phyloP scores from a whole-genome alignment of 2,888 invertebrate species.

The Leptodirus hochenwartii region DNA sequence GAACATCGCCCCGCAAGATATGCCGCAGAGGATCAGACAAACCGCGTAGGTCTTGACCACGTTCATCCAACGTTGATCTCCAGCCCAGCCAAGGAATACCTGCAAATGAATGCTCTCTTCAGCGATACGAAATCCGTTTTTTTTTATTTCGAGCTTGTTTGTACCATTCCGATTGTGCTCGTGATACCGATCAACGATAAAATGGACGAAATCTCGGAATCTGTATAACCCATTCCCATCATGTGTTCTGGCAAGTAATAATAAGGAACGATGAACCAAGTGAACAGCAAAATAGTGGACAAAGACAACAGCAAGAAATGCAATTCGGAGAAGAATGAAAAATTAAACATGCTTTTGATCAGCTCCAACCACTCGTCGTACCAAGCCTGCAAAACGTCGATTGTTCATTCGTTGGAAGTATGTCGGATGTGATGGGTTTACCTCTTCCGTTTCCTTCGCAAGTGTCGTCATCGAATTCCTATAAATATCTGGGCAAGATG shows the following conservation, averaged over 20 bases:
- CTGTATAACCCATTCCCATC: conserved; percentile 48
- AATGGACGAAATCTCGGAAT: conserved; percentile 57
- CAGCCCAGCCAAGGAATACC: conserved; percentile 73
- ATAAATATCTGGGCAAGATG: conserved; percentile 82
- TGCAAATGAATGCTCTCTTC: too few relatives aligned
- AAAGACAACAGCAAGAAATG: conserved; percentile 62
- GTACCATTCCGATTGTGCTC: conserved; percentile 79
- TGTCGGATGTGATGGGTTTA: too few relatives aligned
- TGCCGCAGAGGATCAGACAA: conserved; percentile 51
- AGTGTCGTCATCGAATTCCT: conserved; percentile 72
- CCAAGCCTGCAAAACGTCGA: conserved; percentile 50
- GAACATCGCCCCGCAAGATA: conserved; percentile 40
- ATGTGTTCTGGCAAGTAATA: conserved; percentile 76
- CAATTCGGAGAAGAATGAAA: conserved; percentile 59
- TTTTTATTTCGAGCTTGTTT: too few relatives aligned
- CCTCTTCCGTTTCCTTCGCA: conserved; percentile 65
- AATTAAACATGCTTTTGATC: conserved; percentile 58
- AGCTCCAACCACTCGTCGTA: conserved; percentile 64
- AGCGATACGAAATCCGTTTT: too few relatives aligned
- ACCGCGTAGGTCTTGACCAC: conserved; percentile 66
- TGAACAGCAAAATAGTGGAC: conserved; percentile 78
- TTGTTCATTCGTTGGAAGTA: too few relatives aligned
- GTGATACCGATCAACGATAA: conserved; percentile 76
- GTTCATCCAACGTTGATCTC: conserved; percentile 71
- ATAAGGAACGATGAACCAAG: conserved; percentile 88